phyloP scores from a whole-genome alignment of 2,888 invertebrate species.

The Diplazon laetatorius region DNA sequence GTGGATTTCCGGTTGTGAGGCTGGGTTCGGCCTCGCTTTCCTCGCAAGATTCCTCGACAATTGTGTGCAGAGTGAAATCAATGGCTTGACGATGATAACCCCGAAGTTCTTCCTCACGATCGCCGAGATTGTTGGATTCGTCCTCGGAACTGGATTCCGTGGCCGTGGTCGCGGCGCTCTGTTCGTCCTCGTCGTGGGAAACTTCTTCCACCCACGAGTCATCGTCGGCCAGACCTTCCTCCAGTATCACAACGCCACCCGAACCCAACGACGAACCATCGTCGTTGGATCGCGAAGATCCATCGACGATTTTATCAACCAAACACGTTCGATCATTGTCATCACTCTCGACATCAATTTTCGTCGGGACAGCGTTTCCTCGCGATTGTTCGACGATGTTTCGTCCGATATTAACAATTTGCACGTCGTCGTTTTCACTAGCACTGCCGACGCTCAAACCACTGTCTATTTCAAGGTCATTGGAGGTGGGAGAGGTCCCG shows the following conservation, averaged over 20 bases:
- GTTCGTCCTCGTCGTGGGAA: slow-evolving; percentile 90
- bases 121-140: slow-evolving; percentile 84
- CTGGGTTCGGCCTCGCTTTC: slow-evolving; percentile 92
- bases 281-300: slow-evolving; percentile 76
- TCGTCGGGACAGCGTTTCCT: slow-evolving; percentile 39
- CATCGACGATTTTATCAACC: slow-evolving; percentile 37
- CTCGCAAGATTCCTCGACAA: slow-evolving; percentile 97
- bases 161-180: slow-evolving; percentile 85
- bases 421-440: slow-evolving; percentile 80
- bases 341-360: too few relatives aligned
- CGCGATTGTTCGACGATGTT: slow-evolving; percentile 60
- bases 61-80: slow-evolving; percentile 95
- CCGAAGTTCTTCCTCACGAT: slow-evolving; percentile 91
- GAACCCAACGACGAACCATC: slow-evolving; percentile 89
- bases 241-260: slow-evolving; percentile 88
- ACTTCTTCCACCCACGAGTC: slow-evolving; percentile 96
- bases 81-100: slow-evolving; percentile 92
- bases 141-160: slow-evolving; percentile 89
- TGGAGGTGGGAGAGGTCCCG: slow-evolving; percentile 54
- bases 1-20: slow-evolving; percentile 80
- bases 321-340: slow-evolving; percentile 54
- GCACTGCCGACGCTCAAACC: slow-evolving; percentile 79
- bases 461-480: slow-evolving; percentile 75
- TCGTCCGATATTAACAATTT: slow-evolving; percentile 73
- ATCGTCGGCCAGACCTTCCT: slow-evolving; percentile 94